Evolutionary conservation across 2,888 invertebrate species (phyloP), one percentile per base, ranked within the genome.

Genomic region (Stramonita haemastoma): DNA sequence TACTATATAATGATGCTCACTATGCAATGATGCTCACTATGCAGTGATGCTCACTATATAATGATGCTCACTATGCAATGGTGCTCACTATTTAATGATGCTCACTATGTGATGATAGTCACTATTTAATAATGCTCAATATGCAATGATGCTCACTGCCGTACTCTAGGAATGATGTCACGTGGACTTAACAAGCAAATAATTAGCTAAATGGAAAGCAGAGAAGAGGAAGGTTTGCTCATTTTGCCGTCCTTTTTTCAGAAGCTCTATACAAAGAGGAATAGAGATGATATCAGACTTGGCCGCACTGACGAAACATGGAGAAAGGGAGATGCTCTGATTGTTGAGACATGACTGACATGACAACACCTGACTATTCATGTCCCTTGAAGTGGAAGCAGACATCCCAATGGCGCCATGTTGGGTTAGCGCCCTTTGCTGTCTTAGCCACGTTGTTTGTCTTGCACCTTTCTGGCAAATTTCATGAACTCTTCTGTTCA

Each of bases 151-250:
- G 46, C 46, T 46, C 46, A 46, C 2, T 46, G 46, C 46, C 46
- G 4, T 46, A 8, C 46, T 5, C 46, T 46, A 32, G 29, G 87
- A 34, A 88, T 84, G 84, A 88, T 88, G 36, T 70, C 81, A 13
- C n/a, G 66, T 26, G 70, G 83, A 83, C 84, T 84, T 84, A 84
- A 88, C 88, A 88, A 88, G 84, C 83, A 84, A 88, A 84, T 88
- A 88, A 88, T 88, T 88, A 88, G 84, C 88, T 88, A 84, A 88
- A 88, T 88, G 84, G 88, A 88, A 88, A 83, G 66, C 66, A 46
- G 66, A 88, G 84, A 84, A 88, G 88, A 88, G 66, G 60, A 46
- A 26, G 8, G 19, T 11, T 34, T 83, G 57, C 83, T 46, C 46
- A 32, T 81, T 83, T 83, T 15, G 22, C 22, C 46, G 36, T 88